Base-by-base conservation (phyloP, 1,140 invertebrate genomes). In the Heterodera carotae region DNA sequence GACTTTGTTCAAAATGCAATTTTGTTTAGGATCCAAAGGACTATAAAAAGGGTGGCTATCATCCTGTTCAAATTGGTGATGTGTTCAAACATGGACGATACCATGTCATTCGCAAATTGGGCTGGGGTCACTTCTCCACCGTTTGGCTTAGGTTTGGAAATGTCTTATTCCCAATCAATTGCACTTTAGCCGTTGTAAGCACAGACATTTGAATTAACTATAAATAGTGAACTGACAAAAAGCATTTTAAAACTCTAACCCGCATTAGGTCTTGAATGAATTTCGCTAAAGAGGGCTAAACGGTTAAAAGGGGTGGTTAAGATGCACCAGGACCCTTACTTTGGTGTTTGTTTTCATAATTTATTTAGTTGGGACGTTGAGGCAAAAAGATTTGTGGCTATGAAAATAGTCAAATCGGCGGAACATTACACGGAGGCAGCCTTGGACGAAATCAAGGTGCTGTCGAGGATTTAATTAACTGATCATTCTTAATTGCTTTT, bases 361-460 rank as follows among this genome's bases (percentile, higher is more conserved):
- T 27, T 73, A 2, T 56, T 36, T 36, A 74, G 72, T 33, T 84
- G 83, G 82, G 84, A 82, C 89, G 90, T 66, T 86, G 92, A 91
- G 85, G 93, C 93, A 81, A 95, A 94, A 88, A 90, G 94, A 83
- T 99, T 97, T 91, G 95, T 97, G 78, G 96, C 96, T 67, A 91
- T 99, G 78, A 98, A 99, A 91, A 95, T 98, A 81, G 96, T 99
- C 18, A 99, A 99, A 90, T 97, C 95, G 83, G 96, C 95, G 48
- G 92, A 93, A 76, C 95, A 99, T 90, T 99, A 98, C 87, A 97
- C 96, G 71, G 96, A 99, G 90, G 97, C 97, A 34, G 97, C 97
- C 71, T 89, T 97, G 83, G 97, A 99, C 91, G 97, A 99, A 91
- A 98, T 99, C 84, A 97, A 74, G 36, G 84, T 76, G 34, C 60